Conservation (phyloP, 2,888 invertebrate species). For the Xylota segnis region DNA sequence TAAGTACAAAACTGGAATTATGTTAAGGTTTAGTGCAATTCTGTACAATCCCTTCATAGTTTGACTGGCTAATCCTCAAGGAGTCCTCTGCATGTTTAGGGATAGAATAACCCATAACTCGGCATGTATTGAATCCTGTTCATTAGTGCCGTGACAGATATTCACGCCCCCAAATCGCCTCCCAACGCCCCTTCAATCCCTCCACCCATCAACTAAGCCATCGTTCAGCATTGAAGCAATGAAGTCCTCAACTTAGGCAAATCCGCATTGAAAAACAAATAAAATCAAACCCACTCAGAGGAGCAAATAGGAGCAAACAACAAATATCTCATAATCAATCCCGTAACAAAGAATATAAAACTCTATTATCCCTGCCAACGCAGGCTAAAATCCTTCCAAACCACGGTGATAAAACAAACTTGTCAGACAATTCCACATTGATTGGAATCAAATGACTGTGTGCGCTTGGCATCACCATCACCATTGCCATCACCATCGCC, state of each 20-base stretch:
- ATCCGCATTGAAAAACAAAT: slow-evolving; percentile 45
- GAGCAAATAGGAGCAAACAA: slow-evolving; percentile 7
- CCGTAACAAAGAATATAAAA: slow-evolving; percentile 51
- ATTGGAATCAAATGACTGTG: slow-evolving; percentile 73
- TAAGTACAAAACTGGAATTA: too few species aligned
- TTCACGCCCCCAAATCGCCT: too few species aligned
- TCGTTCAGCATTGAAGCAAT: background rate
- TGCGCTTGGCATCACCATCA: slow-evolving; percentile 43
- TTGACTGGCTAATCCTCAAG: too few species aligned
- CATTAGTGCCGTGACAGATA: too few species aligned
- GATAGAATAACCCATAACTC: too few species aligned
- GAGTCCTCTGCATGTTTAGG: too few species aligned
- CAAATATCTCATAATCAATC: slow-evolving; percentile 64
- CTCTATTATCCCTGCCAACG: slow-evolving; percentile 67
- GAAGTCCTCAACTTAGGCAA: background rate
- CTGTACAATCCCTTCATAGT: too few species aligned
- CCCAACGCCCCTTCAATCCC: background rate
- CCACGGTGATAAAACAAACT: slow-evolving; percentile 74
- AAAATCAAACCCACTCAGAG: slow-evolving; percentile 5
- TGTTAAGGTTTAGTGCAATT: too few species aligned
- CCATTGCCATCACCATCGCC: slow-evolving; percentile 37
- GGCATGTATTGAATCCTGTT: too few species aligned
- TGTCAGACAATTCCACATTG: slow-evolving; percentile 75
- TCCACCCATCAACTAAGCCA: background rate
- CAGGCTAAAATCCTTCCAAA: slow-evolving; percentile 58